Base-by-base conservation (phyloP, 2,113 vertebrate genomes). In the Xenopus borealis region DNA sequence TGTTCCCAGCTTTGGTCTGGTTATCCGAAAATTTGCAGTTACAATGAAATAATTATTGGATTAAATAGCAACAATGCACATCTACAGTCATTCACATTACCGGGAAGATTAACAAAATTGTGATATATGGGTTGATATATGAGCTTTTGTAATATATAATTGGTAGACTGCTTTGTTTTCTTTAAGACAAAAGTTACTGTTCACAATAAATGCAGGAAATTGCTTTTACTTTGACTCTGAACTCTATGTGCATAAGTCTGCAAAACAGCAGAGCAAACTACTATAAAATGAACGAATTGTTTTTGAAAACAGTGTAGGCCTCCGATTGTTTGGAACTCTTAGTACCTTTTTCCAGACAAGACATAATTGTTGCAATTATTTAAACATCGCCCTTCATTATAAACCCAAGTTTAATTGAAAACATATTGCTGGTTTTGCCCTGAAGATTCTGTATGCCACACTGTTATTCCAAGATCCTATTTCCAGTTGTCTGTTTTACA, bases 331-430 rank as follows among this genome's bases (percentile, higher is more conserved):
- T 50, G 10, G 47, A 50, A 50, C 47, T 50, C 47, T 50, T 12
- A 50, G 47, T 13, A 50, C 30, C 13, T 64, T 64, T 64, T 64
- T 64, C 62, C 62, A 64, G 62, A 64, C 62, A 64, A 64, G 62
- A 44, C 62, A 40, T 64, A 33, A 44, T 64, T 64, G 30, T 64
- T 64, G 62, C 30, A 64, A 40, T 64, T 64, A 40, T 33, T 64
- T 40, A 33, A 64, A 33, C 12, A 33, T 64, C 30, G 27, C 62
- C 27, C 27, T 64, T 33, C 30, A 14, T 27, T 64, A 17, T 33
- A 64, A 44, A 40, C 62, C 3, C 4, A 17, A 27, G 13, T 33
- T 12, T 64, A 64, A 64, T 64, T 64, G 27, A 40, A 64, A 64
- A 64, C 62, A 64, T 64, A 64, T 40, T 64, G 17, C 30, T 17